phyloP scores from a whole-genome alignment of 2,113 vertebrate genomes.

The Scatophagus argus region DNA sequence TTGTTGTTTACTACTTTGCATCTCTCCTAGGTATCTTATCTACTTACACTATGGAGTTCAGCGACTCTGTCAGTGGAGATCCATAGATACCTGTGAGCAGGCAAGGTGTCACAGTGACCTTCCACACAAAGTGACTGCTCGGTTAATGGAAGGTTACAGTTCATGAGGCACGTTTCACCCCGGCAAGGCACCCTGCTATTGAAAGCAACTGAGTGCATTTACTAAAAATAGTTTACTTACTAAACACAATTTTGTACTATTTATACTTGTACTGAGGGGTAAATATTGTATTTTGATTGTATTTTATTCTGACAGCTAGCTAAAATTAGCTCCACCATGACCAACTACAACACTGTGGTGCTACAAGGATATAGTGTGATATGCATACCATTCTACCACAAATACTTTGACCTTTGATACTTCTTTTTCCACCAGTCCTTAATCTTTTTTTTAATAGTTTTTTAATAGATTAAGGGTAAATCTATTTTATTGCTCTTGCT shows the following conservation, averaged over 20 bases:
- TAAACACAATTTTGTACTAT: background rate
- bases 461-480: background rate
- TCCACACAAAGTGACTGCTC: conserved; percentile 26
- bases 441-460: background rate
- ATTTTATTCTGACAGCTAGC: background rate
- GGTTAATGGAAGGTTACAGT: conserved; percentile 35
- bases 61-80: conserved; percentile 4
- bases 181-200: background rate
- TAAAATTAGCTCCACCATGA: background rate
- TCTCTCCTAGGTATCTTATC: conserved; percentile 10
- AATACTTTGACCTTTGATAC: background rate
- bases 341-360: background rate
- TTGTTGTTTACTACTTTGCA: conserved; percentile 6
- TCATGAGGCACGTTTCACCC: background rate
- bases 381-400: background rate
- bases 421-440: background rate
- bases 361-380: background rate
- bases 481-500: background rate
- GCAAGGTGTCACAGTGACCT: conserved; percentile 14
- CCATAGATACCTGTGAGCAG: conserved; percentile 18
- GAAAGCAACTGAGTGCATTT: background rate
- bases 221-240: background rate
- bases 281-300: background rate
- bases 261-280: background rate
- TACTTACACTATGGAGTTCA: background rate